Evolutionary conservation across 1,140 invertebrate genomes (phyloP).

Genomic region (Drosophila triauraria): DNA sequence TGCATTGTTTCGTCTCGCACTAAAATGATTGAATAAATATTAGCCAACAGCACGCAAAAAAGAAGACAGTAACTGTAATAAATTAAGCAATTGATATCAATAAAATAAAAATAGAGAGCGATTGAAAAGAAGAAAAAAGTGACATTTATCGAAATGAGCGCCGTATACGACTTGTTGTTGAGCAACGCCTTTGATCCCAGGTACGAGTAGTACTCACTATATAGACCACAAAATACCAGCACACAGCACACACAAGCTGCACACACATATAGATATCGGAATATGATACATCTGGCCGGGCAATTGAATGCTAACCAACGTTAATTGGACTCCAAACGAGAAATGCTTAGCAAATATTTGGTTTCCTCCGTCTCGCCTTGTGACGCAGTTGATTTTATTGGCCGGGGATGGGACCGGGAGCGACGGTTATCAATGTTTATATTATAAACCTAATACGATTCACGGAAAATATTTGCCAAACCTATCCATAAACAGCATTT

Average conservation of each 20-base stretch:
- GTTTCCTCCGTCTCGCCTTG: constrained; percentile 17
- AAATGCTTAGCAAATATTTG: constrained; percentile 47
- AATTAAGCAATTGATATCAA: constrained; percentile 66
- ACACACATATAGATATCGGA: constrained; percentile 4
- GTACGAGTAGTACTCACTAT: constrained; percentile 43
- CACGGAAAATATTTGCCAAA: constrained; percentile 26
- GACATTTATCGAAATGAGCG: constrained; percentile 47
- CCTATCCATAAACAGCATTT: constrained; percentile 15
- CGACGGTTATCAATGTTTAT: constrained; percentile 22
- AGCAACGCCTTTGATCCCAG: constrained; percentile 69
- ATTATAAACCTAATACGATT: constrained; percentile 17
- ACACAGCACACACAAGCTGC: background rate
- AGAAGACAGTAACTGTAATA: constrained; percentile 5
- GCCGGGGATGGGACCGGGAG: background rate
- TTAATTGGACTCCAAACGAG: constrained; percentile 50
- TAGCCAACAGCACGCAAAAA: constrained; percentile 16
- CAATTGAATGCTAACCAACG: constrained; percentile 52
- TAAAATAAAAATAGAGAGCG: constrained; percentile 39
- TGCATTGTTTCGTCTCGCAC: constrained; percentile 7
- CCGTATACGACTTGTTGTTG: constrained; percentile 66
- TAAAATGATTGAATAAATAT: constrained; percentile 36
- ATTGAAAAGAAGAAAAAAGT: constrained; percentile 11
- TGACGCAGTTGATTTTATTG: constrained; percentile 43
- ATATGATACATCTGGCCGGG: constrained; percentile 33
- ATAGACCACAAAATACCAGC: constrained; percentile 1